Evolutionary conservation across 2,113 vertebrate species (phyloP), one percentile per base, ranked within the genome.

Genomic region (Oxyruncus cristatus): DNA sequence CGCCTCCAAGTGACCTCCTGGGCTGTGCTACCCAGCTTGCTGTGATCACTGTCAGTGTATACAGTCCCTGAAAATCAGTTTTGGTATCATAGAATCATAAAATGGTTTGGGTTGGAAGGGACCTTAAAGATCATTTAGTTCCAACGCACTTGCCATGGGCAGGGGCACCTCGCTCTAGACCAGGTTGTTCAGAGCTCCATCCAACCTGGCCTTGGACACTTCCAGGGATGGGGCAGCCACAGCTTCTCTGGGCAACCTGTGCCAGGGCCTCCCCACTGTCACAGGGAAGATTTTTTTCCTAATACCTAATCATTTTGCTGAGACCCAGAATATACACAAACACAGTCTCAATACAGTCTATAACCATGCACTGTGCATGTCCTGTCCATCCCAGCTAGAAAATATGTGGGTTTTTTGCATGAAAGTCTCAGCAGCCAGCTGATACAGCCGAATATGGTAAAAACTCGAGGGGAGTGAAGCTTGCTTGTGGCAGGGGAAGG

Each of bases 1-100:
- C 68, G 41, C 33, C 30, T 71, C 46, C 62, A 26, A 3, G 32
- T 4, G 1, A 16, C 24, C 0, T 8, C 5, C 2, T 16, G 73
- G 50, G 72, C 62, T 70, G 24, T 33, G 42, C 66, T 53, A 6
- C 82, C 67, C 6, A 0, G 53, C 50, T 66, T 14, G 1, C 20
- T 23, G 24, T 49, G 22, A 23, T 16, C 63, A 16, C 19, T 21
- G 70, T 53, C 66, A 24, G 12, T 14, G 28, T 50, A 5, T 39
- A 39, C 12, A 33, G 52, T 35, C 8, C 27, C 28, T 23, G 53
- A 46, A 62, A 39, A 73, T 52, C 32, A 42, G 62, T 42, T 32
- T 21, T 65, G 19, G 39, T 32, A 10, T 41, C 6, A 37, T 11
- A 24, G 58, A 35, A 26, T 61, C 58, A 37, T 61, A 37, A 15